Base-by-base conservation (phyloP, 2,797 vertebrate genomes). In the Sylvilagus floridanus region DNA sequence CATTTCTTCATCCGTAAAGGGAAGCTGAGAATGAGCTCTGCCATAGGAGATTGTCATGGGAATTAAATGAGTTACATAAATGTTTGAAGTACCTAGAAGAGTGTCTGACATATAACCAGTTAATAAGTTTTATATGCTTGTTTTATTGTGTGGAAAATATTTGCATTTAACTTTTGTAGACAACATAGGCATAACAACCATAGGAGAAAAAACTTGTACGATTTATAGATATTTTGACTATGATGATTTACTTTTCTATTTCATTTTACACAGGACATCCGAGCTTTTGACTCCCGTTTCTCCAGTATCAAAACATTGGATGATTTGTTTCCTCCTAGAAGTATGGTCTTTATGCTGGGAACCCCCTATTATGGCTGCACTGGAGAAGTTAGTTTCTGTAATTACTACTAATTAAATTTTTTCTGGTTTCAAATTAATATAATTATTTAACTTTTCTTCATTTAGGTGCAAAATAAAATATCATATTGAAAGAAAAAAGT, bases 351-450 rank as follows among this genome's bases (percentile, higher is more conserved):
- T 98, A 99, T 99, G 99, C 98, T 99, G 97, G 99, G 99, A 92
- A 99, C 98, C 88, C 99, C 99, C 13, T 99, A 99, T 98, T 99
- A 99, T 0, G 99, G 99, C 57, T 99, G 99, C 97, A 99, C 99
- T 98, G 99, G 99, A 97, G 99, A 99, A 98, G 99, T 99, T 97
- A 97, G 98, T 98, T 97, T 50, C 76, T 91, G 21, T 95, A 19
- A 50, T 37, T 91, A 5, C 17, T 24, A 81, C 14, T 88, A 24
- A 77, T 81, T 93, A 78, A 71, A 92, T 93, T 84, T 32, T 94
- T 90, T 85, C 10, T 95, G 9, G 26, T 97, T 84, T 63, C 16
- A 92, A 85, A 11, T 47, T 81, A 92, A 83, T 96, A 96, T 8
- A 83, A 6, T 88, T 90, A 57, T 94, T 84, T 96, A 77, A 30